Conservation (phyloP, 2,797 vertebrate genomes). For the Labroides dimidiatus region DNA sequence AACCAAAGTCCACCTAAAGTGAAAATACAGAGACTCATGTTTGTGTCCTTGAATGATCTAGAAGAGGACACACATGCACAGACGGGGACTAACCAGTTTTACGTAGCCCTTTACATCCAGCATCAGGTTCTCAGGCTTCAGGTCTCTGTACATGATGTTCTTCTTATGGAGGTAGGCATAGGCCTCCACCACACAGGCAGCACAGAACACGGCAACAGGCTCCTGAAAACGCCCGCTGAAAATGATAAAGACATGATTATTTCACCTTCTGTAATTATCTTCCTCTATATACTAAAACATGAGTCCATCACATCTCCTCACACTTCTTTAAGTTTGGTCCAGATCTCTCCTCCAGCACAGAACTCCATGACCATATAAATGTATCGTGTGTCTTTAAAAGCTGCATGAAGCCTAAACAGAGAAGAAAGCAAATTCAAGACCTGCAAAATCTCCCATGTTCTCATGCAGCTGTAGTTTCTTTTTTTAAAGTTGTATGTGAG, state of each 20-base stretch:
- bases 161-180: conserved; percentile 87
- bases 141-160: conserved; percentile 88
- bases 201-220: conserved; percentile 81
- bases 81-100: conserved; percentile 81
- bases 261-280: background rate
- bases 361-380: conserved; percentile 90
- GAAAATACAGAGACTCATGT: background rate
- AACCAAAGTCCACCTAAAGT: conserved; percentile 89
- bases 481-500: too few relatives aligned
- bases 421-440: background rate
- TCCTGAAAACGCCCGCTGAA: conserved; percentile 87
- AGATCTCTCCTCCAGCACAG: conserved; percentile 87
- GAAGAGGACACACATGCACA: background rate
- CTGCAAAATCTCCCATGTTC: background rate
- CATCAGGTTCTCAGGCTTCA: conserved; percentile 92
- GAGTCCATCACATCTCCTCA: conserved; percentile 56
- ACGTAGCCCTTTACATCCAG: conserved; percentile 85
- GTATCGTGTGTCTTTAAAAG: conserved; percentile 84
- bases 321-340: conserved; percentile 90
- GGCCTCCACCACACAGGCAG: conserved; percentile 88
- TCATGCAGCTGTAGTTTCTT: too few relatives aligned
- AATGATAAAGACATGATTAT: conserved; percentile 26
- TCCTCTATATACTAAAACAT: too few relatives aligned
- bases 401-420: conserved; percentile 79
- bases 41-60: background rate